Evolutionary conservation across 1,140 invertebrate genomes (phyloP).

Genomic region (Gryllus bimaculatus): DNA sequence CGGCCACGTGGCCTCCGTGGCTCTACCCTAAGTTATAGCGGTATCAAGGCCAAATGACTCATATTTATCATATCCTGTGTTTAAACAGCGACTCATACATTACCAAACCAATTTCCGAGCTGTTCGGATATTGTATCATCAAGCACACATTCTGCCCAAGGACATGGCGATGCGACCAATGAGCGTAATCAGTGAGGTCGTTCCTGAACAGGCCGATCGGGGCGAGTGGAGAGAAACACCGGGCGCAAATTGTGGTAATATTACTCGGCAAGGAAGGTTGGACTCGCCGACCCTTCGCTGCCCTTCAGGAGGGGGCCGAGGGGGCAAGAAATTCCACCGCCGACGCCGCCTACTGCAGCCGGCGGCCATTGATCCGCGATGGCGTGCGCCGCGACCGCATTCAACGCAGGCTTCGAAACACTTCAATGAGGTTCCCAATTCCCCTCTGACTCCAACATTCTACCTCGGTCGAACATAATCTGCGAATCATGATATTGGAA

Average conservation of each 20-base stretch:
- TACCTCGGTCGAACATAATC: no score
- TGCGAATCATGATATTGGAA: no score
- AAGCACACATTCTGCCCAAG: background rate
- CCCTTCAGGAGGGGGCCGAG: no score
- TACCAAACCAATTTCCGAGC: background rate
- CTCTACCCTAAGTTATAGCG: background rate
- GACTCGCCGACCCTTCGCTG: no score
- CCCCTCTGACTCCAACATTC: no score
- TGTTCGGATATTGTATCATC: constrained; percentile 4
- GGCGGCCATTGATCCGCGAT: no score
- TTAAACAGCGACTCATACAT: background rate
- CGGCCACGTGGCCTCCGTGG: background rate
- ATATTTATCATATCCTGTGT: constrained; percentile 1
- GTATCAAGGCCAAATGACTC: background rate
- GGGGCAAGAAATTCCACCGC: no score
- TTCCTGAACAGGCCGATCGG: background rate
- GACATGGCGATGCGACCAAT: background rate
- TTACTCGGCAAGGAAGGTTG: background rate
- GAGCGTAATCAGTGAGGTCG: background rate
- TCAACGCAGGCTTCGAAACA: no score
- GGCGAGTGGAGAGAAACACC: background rate
- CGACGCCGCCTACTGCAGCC: no score
- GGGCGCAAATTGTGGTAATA: background rate
- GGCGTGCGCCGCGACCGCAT: no score
- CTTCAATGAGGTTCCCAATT: no score